Evolutionary conservation across 2,113 vertebrate species (phyloP), one percentile per base, ranked within the genome.

Genomic region (Microcebus lehilahytsara): DNA sequence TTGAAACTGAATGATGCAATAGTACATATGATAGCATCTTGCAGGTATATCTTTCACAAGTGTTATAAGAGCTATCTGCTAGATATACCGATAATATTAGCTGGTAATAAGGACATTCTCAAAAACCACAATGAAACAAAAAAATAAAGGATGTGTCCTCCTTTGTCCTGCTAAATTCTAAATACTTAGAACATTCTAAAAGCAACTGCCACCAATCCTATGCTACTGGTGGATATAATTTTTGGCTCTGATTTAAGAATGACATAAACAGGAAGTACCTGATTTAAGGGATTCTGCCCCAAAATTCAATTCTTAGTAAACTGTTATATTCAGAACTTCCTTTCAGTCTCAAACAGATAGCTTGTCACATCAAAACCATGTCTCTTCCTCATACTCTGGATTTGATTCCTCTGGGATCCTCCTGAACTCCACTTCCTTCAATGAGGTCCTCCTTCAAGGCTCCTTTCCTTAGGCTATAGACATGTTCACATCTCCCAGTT

Each of bases 91-190:
- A 46, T n/a, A 62, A 91, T 30, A 75, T 71, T 27, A 60, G 16
- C 42, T 56, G 58, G n/a, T 88, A 96, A 93, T 53, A 89, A 42
- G 25, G 34, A n/a, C 66, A 86, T 37, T 85, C 14, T 89, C 84
- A 85, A 94, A 95, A 91, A 66, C 2, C 10, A 75, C 66, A 92
- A 51, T 37, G 49, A 56, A 83, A 75, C 34, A 78, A 92, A 90
- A 80, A 80, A 23, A 71, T 3, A 77, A 3, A 53, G 42, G 78
- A 72, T 22, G 83, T 51, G 37, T 22, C 8, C 40, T 79, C 40
- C 81, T 93, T 64, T 79, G 62, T 53, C 81, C 71, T 88, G 19
- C 9, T 96, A 62, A 58, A 67, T 88, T 67, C 58, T 69, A 95
- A 79, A n/a, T 72, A 88, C 12, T 42, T 58, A 91, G 78, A 66